Base-by-base conservation (phyloP, 2,113 vertebrate species). In the Ammospiza caudacuta region DNA sequence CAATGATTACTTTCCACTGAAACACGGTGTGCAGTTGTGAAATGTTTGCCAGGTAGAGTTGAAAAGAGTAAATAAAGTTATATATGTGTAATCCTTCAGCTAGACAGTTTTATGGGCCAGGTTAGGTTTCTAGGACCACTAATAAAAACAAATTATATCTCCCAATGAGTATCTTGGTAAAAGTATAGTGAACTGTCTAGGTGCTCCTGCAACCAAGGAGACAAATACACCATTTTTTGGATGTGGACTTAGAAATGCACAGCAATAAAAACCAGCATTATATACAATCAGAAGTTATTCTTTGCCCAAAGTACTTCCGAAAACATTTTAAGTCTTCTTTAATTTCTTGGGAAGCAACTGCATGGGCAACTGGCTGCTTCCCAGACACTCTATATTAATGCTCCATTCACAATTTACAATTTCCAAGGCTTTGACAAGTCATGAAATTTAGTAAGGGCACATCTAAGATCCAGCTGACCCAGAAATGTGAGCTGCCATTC, bases 401-500 rank as follows among this genome's bases (percentile, higher is more conserved):
- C 12, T 86, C 52, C 83, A 94, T 88, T 95, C 82, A 83, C 63
- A 83, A 58, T 83, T 67, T 90, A 39, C 31, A 54, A 10, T 90
- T 94, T 93, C 39, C 59, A 90, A n/a, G 61, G 35, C 37, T 95
- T 84, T 96, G 85, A 83, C 44, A 76, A 79, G 24, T 87, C 16
- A 49, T 92, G 70, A 85, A 85, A 63, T 93, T 87, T n/a, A 88
- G 33, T 72, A 84, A 93, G 46, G 58, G 79, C 41, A 35, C 18
- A 62, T 90, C 37, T 80, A 73, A 73, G 37, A 83, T 94, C 62
- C 63, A 80, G 37, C 55, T 94, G 46, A 86, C 76, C 68, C n/a
- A 95, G 88, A 94, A 96, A 88, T 63, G 43, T 85, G 82, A 94
- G 79, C 59, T 90, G 25, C 51, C 75, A 92, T 93, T 92, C 63